Percentiles rank a stretch among this genome's conserved stretches.
phyloP scores from a whole-genome alignment of 37 sponge, comb jelly and placozoan species.

The Halisarca cf. caerulea region DNA sequence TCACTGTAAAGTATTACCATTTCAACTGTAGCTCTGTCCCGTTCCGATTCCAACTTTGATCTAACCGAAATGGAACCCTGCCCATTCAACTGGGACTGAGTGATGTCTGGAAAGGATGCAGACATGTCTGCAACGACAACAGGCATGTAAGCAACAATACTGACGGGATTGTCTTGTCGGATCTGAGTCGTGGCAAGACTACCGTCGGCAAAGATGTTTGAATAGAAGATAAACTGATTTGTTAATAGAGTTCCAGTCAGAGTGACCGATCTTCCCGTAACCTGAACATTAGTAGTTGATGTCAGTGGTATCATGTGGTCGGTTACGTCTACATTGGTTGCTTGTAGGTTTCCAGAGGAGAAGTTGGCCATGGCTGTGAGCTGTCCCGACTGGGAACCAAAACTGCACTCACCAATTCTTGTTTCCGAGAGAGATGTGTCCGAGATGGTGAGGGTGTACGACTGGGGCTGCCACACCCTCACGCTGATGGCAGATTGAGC shows the following conservation, averaged over 20 bases:
- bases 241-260: neutral
- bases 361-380: constrained; percentile 42
- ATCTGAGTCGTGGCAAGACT: neutral
- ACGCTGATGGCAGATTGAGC: constrained; percentile 6
- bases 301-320: neutral
- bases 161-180: neutral
- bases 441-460: neutral
- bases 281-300: neutral
- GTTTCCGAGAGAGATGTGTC: constrained; percentile 49
- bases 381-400: constrained; percentile 37
- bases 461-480: constrained; percentile 58
- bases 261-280: neutral
- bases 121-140: neutral
- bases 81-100: neutral
- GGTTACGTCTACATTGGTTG: constrained; percentile 42
- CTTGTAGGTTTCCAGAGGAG: constrained; percentile 1
- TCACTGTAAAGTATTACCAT: constrained; percentile 42
- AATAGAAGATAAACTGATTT: neutral
- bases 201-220: neutral
- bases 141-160: neutral
- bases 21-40: constrained; percentile 31
- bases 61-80: constrained; percentile 4
- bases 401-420: neutral
- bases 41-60: constrained; percentile 40
- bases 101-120: neutral